Evolutionary conservation across 2,797 vertebrate genomes (phyloP), one percentile per base, ranked within the genome.

Genomic region (Rhodeus uyekii): DNA sequence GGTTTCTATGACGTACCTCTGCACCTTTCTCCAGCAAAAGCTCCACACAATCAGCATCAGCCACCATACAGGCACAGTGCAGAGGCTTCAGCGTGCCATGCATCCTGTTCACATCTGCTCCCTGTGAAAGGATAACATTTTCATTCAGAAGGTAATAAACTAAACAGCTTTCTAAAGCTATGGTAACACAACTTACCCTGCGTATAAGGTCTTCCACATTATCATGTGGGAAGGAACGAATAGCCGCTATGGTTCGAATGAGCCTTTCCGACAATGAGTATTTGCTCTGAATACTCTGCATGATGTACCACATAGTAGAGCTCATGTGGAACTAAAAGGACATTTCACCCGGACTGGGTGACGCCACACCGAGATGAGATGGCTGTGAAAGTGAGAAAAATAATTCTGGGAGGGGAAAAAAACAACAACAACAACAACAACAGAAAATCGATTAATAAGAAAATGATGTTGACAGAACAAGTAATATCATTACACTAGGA

Each of bases 21-120:
- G 98, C 98, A 80, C 98, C 97, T 79, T 98, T 98, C 86, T 99
- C 96, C 92, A 99, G 88, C 87, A 99, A 93, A 78, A 99, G 93
- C 92, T 99, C 97, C 60, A 99, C 96, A 29, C 97, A 98, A 90
- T 99, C 98, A 0, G 95, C 95, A 34, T 99, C 97, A 5, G 97
- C 96, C 79, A 99, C 97, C 98, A 99, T 99, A 86, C 98, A 99
- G 88, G 98, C 97, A 27, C 98, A 99, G 91, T 99, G 98, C 89
- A 99, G 91, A 0, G 98, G 98, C 89, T 98, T 98, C 78, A 99
- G 95, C 0, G 97, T 99, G 68, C 98, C 98, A 0, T 99, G 98
- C 92, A 97, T 97, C 67, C 97, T 94, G 93, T 99, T 99, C 84
- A 99, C 97, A 27, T 99, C 97, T 0, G 97, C 98, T 19, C 98